phyloP scores from a whole-genome alignment of 2,888 invertebrate species.

The Lasius platythorax region DNA sequence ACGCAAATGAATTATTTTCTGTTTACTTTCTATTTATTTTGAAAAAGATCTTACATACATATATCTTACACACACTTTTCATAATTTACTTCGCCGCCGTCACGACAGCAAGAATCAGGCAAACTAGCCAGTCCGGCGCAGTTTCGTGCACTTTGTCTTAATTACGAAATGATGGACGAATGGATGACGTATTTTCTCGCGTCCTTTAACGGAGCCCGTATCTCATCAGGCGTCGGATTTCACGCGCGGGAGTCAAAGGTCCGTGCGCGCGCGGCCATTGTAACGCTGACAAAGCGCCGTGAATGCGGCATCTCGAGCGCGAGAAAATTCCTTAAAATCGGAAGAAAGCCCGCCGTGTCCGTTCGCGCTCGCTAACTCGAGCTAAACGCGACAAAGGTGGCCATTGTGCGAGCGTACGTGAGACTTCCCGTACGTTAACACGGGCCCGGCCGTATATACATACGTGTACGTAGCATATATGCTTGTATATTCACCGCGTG shows the following conservation, averaged over 20 bases:
- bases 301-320: constrained; percentile 62
- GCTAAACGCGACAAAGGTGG: constrained; percentile 71
- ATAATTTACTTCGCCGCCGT: constrained; percentile 1
- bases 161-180: constrained; percentile 48
- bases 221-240: constrained; percentile 50
- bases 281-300: constrained; percentile 66
- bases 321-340: constrained; percentile 68
- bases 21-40: no score
- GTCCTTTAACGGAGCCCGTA: constrained; percentile 48
- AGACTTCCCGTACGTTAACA: constrained; percentile 62
- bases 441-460: not conserved
- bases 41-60: not conserved
- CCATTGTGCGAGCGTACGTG: constrained; percentile 71
- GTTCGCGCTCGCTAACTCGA: constrained; percentile 61
- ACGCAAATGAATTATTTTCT: constrained; percentile 3
- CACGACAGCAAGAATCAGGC: constrained; percentile 2
- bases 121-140: constrained; percentile 38
- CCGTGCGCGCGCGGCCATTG: constrained; percentile 57
- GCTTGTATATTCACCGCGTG: not conserved
- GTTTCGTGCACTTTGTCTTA: constrained; percentile 44
- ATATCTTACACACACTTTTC: not conserved
- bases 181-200: constrained; percentile 21
- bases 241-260: constrained; percentile 47
- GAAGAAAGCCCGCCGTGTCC: constrained; percentile 68
- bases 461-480: not conserved